Conservation (phyloP, 2,797 vertebrate genomes). For the Harpagifer antarcticus region DNA sequence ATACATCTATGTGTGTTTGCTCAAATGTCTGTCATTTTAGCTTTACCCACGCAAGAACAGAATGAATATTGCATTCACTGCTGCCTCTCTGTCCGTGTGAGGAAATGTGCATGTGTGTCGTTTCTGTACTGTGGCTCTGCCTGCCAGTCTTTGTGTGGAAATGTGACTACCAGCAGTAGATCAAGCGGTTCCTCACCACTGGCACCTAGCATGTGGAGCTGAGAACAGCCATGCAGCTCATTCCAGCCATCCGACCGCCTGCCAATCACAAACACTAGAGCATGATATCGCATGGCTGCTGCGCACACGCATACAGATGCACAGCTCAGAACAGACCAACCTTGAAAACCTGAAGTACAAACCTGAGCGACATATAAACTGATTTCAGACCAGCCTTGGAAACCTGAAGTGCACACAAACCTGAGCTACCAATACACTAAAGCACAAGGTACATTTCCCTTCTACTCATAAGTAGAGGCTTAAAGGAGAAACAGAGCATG, state of each 20-base stretch:
- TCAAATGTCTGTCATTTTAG: conserved; percentile 35
- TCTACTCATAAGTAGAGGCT: neutral
- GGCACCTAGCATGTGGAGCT: conserved; percentile 60
- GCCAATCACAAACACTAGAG: conserved; percentile 60
- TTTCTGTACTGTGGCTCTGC: conserved; percentile 11
- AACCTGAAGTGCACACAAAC: conserved; percentile 4
- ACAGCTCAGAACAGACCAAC: conserved; percentile 17
- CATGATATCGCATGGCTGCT: conserved; percentile 45
- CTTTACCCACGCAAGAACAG: conserved; percentile 20
- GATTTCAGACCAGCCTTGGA: neutral
- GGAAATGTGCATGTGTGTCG: conserved; percentile 9
- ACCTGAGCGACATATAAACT: neutral
- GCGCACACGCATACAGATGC: conserved; percentile 30
- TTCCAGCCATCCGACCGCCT: conserved; percentile 67
- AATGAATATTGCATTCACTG: conserved; percentile 40
- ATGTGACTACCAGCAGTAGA: conserved; percentile 47
- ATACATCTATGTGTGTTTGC: conserved; percentile 29
- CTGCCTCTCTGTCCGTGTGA: conserved; percentile 9
- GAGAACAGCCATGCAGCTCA: conserved; percentile 57
- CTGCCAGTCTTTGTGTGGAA: conserved; percentile 27
- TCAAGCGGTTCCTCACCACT: conserved; percentile 40
- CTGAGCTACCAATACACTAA: neutral
- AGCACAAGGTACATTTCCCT: neutral
- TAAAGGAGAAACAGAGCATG: neutral
- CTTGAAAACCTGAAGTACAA: conserved; percentile 13